Evolutionary conservation across 2,113 vertebrate genomes (phyloP).

Genomic region (Turnix velox): DNA sequence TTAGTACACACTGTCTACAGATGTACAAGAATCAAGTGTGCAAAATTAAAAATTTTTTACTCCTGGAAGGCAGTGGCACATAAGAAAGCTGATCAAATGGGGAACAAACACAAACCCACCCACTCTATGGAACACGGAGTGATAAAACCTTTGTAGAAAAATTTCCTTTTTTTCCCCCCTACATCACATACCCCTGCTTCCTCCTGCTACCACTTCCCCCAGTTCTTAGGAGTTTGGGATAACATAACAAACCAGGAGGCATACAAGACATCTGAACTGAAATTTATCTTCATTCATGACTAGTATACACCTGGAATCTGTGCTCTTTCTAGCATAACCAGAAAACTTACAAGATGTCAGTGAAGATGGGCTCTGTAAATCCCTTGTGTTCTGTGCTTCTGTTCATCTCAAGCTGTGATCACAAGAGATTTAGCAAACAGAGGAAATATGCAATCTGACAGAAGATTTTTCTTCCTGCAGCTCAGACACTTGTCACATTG

Average conservation of each 20-base stretch:
- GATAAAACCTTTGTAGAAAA: not conserved
- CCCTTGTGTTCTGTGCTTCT: not conserved
- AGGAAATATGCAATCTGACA: constrained; percentile 18
- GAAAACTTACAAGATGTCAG: not conserved
- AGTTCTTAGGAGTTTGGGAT: not conserved
- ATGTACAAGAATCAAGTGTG: not conserved
- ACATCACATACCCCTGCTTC: not conserved
- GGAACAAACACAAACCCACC: not conserved
- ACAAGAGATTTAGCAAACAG: constrained; percentile 3
- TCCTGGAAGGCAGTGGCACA: not conserved
- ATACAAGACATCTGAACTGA: not conserved
- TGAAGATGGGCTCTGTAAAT: not conserved
- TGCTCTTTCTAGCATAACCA: constrained; percentile 4
- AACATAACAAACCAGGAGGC: not conserved
- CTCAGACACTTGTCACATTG: not conserved
- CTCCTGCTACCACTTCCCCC: not conserved
- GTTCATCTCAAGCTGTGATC: not conserved
- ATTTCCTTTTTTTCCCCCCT: not conserved
- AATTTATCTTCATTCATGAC: not conserved
- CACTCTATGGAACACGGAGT: fast-evolving
- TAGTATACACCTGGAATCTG: not conserved
- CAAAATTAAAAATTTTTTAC: not conserved
- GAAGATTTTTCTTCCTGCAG: not conserved
- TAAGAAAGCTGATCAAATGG: not conserved
- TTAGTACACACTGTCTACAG: not conserved